Evolutionary conservation across 2,888 invertebrate genomes (phyloP).

Genomic region (Leptopilina myrica): DNA sequence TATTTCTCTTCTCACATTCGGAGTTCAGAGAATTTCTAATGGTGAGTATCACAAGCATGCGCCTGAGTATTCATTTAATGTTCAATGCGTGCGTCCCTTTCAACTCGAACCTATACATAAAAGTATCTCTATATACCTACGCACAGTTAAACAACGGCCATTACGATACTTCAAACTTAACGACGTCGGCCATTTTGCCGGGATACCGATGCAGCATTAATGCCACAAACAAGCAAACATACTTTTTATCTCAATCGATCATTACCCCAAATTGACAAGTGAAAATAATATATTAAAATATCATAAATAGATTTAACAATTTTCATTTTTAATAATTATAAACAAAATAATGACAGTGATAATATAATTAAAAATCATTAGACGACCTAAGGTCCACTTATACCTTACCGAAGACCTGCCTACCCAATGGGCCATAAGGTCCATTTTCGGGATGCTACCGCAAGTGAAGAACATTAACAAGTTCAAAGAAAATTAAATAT

Average conservation of each 20-base stretch:
- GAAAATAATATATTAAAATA: too few relatives aligned
- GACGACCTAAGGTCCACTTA: too few relatives aligned
- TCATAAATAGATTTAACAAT: too few relatives aligned
- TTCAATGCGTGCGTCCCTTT: constrained; percentile 45
- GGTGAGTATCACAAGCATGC: constrained; percentile 34
- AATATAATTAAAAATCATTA: too few relatives aligned
- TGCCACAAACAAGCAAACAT: constrained; percentile 27
- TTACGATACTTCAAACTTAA: constrained; percentile 25
- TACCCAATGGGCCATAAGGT: too few relatives aligned
- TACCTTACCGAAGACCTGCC: too few relatives aligned
- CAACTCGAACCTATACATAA: constrained; percentile 15
- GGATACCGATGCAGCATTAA: constrained; percentile 11
- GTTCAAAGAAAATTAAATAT: too few relatives aligned
- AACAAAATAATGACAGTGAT: too few relatives aligned
- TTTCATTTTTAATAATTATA: too few relatives aligned
- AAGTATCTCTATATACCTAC: constrained; percentile 19
- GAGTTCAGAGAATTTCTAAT: constrained; percentile 43
- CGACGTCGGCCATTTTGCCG: constrained; percentile 35
- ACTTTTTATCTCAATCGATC: constrained; percentile 7
- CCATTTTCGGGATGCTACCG: too few relatives aligned
- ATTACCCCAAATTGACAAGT: constrained; percentile 18
- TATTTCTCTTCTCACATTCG: constrained; percentile 20
- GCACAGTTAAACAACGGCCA: constrained; percentile 32
- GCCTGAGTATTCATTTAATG: constrained; percentile 40
- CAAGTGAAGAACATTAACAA: too few relatives aligned